Evolutionary conservation across 2,888 invertebrate genomes (phyloP).

Genomic region (Darwinula stevensoni): DNA sequence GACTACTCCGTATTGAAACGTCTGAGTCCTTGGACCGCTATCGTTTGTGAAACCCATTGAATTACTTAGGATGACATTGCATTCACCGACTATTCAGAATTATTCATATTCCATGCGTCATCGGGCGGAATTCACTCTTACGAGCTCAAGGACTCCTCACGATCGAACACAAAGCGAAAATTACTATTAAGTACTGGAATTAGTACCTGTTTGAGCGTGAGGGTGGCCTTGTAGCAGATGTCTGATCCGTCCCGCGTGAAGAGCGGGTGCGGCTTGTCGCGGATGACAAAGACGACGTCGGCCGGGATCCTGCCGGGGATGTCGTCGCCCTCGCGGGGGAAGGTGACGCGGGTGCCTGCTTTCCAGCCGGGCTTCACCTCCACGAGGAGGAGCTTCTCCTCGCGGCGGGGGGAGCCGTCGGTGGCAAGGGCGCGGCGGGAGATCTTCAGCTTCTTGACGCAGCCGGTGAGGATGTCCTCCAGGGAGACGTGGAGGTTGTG

Average conservation of each 20-base stretch:
- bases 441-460: constrained; percentile 96
- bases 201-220: constrained; percentile 68
- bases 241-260: constrained; percentile 85
- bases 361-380: constrained; percentile 96
- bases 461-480: constrained; percentile 77
- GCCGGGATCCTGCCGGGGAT: constrained; percentile 75
- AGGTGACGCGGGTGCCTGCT: constrained; percentile 88
- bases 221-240: constrained; percentile 53
- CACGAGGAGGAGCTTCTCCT: constrained; percentile 80
- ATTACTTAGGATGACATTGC: no score
- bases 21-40: no score
- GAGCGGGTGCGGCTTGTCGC: constrained; percentile 63
- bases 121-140: no score
- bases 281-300: constrained; percentile 81
- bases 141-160: no score
- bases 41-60: no score
- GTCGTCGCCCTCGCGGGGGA: constrained; percentile 87
- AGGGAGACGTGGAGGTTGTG: constrained; percentile 72
- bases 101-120: no score
- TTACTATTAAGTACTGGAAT: no score
- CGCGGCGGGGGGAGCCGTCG: constrained; percentile 53
- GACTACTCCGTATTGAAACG: no score
- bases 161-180: no score
- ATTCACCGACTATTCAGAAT: no score
- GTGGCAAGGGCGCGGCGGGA: constrained; percentile 48